Percentiles rank a stretch among this genome's conserved stretches.
phyloP scores from a whole-genome alignment of 2,113 vertebrate species.

The Gadus macrocephalus region DNA sequence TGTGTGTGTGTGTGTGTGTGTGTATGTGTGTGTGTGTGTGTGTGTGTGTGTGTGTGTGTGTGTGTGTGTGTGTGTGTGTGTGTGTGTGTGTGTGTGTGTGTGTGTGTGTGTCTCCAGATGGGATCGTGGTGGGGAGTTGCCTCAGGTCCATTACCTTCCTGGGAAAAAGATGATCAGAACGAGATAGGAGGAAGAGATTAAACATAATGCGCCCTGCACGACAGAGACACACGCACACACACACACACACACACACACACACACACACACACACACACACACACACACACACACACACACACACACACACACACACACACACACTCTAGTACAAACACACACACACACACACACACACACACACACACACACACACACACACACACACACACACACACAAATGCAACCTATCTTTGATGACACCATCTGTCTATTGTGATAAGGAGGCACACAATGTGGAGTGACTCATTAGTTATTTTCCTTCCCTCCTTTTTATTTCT shows the following conservation, averaged over 20 bases:
- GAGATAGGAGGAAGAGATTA: constrained; percentile 8
- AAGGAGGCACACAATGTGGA: constrained; percentile 13
- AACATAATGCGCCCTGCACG: too few relatives aligned
- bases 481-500: background rate
- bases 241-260: too few relatives aligned
- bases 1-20: background rate
- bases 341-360: background rate
- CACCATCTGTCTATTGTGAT: constrained; percentile 31
- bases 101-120: constrained; percentile 29
- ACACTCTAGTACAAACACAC: too few relatives aligned
- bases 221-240: too few relatives aligned
- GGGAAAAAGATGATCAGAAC: constrained; percentile 48
- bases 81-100: background rate
- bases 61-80: background rate
- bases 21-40: background rate
- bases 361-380: constrained; percentile 8
- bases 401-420: constrained; percentile 24
- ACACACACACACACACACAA: background rate
- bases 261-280: background rate
- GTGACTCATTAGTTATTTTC: too few relatives aligned
- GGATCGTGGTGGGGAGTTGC: constrained; percentile 31
- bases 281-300: background rate
- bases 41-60: constrained; percentile 1
- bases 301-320: too few relatives aligned
- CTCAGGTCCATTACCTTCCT: constrained; percentile 39